Base-by-base conservation (phyloP, 2,113 vertebrate species). In the Cyprinus carpio region DNA sequence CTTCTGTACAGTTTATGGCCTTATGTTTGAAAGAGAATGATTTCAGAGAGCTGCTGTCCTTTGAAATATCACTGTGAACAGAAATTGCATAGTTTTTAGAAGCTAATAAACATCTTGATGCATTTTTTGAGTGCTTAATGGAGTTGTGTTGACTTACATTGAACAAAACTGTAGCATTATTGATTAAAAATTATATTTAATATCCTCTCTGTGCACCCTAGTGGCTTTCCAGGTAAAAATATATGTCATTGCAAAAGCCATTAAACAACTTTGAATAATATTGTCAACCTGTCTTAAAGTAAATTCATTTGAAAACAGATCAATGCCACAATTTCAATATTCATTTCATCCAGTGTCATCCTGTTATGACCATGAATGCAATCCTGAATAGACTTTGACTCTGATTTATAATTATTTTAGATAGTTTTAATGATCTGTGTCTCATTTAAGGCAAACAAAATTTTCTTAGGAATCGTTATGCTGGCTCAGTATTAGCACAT, bases 1-100 rank as follows among this genome's bases (percentile, higher is more conserved):
- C 58, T 82, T 64, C 31, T 71, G 18, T 56, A 56, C 16, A 72
- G 81, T 75, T 86, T 31, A 76, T 25, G 34, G 46, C 58, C 37
- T 74, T 18, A 67, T 75, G 74, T 83, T 58, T 9, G 6, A 16
- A 56, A 29, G 25, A 69, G 64, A 67, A 31, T n/a, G 25, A 37
- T 34, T 20, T 83, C 23, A 18, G 27, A 49, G 25, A 46, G 60
- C 15, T 58, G 9, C 29, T 23, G 49, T 76, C 25, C 25, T 54
- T 54, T 27, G 43, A 51, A 12, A 49, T 25, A 46, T 8, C 40
- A 46, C 2, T 25, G 6, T 71, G 72, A 15, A 43, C 72, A 27
- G 40, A 74, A 74, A 49, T 16, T 12, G 20, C n/a, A 49, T n/a
- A 5, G 13, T 27, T 75, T 51, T 75, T 75, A 27, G 11, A 72